Conservation (phyloP, 2,888 invertebrate species). For the Criorhina ranunculi region DNA sequence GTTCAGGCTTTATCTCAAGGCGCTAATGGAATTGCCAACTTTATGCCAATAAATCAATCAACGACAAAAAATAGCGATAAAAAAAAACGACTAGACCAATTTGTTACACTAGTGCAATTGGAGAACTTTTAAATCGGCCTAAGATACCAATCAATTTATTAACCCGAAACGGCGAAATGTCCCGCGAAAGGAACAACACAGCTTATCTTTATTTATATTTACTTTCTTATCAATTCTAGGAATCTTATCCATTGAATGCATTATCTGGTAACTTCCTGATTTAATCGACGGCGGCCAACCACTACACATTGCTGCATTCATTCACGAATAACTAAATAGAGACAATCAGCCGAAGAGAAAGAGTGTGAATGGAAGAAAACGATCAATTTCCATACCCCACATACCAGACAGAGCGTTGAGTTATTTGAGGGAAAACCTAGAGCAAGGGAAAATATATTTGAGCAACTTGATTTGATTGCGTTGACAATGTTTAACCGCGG, state of each 20-base stretch:
- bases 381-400: slow-evolving; percentile 45
- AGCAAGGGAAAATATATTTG: slow-evolving; percentile 56
- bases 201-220: slow-evolving; percentile 23
- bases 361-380: neutral
- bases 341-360: slow-evolving; percentile 14
- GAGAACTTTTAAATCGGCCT: neutral
- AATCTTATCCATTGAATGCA: slow-evolving; percentile 28
- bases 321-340: slow-evolving; percentile 27
- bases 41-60: slow-evolving; percentile 13
- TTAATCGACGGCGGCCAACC: neutral
- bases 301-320: slow-evolving; percentile 28
- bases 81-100: neutral
- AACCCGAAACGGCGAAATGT: neutral
- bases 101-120: neutral
- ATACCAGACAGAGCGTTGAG: slow-evolving; percentile 50
- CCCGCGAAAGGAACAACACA: slow-evolving; percentile 3
- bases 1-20: slow-evolving; percentile 17
- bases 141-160: neutral
- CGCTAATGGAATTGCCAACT: slow-evolving; percentile 26
- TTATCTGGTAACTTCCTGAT: slow-evolving; percentile 10
- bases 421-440: slow-evolving; percentile 49
- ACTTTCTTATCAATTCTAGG: slow-evolving; percentile 36
- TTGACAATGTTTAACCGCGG: slow-evolving; percentile 62
- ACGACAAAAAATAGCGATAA: neutral
- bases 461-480: slow-evolving; percentile 52